Evolutionary conservation across 2,113 vertebrate species (phyloP).

Genomic region (Astur gentilis): DNA sequence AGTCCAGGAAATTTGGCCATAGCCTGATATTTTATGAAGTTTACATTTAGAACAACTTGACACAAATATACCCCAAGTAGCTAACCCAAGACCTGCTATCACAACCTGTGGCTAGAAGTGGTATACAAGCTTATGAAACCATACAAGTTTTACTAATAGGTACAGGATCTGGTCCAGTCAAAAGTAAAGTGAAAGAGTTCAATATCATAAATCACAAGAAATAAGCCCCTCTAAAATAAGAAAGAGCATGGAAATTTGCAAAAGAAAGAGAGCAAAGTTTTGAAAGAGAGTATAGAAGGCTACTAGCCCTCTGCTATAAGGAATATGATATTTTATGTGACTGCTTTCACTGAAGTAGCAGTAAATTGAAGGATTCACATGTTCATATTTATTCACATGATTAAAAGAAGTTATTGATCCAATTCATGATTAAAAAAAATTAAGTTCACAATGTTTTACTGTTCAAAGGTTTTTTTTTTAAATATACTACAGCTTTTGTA

Average conservation of each 20-base stretch:
- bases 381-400: not conserved
- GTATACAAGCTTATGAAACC: not conserved
- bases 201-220: not conserved
- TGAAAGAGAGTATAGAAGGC: not conserved
- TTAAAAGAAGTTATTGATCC: not conserved
- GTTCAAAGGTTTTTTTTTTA: not conserved
- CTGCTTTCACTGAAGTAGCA: not conserved
- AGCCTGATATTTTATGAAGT: not conserved
- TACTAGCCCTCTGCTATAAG: not conserved
- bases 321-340: not conserved
- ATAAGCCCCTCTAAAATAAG: not conserved
- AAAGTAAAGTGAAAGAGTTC: not conserved
- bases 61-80: not conserved
- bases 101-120: not conserved
- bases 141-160: not conserved
- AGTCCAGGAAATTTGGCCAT: not conserved
- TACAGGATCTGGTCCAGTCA: not conserved
- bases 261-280: not conserved
- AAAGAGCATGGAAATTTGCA: not conserved
- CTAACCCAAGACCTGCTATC: not conserved
- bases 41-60: not conserved
- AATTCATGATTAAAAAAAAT: not conserved
- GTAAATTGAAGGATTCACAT: not conserved
- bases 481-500: not conserved
- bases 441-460: accelerated